Conservation (phyloP, 2,113 vertebrate genomes). For the Tylochromis polylepis region DNA sequence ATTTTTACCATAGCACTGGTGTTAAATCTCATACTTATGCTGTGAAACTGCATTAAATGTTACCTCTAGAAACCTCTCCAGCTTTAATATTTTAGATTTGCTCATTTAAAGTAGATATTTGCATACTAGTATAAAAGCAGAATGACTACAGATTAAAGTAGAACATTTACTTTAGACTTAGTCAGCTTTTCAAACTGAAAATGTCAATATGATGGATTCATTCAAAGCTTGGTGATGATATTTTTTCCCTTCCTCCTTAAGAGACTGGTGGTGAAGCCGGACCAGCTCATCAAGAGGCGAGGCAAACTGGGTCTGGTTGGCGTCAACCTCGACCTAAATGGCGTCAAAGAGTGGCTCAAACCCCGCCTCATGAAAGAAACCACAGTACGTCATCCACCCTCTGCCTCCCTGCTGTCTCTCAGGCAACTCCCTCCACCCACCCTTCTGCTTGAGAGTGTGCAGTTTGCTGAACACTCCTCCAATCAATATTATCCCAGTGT, state of each 20-base stretch:
- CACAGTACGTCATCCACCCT: conserved; percentile 72
- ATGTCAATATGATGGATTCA: background rate
- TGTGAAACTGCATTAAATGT: background rate
- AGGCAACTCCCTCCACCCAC: background rate
- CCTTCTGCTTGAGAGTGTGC: background rate
- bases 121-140: background rate
- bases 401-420: background rate
- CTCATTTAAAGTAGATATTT: background rate
- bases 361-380: conserved; percentile 82
- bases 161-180: background rate
- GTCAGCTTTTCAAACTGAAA: background rate
- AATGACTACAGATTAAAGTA: background rate
- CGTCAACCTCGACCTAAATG: conserved; percentile 85
- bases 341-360: conserved; percentile 89
- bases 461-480: background rate
- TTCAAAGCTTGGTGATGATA: too few relatives aligned
- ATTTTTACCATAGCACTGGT: accelerated
- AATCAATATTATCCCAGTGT: conserved; percentile 9
- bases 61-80: background rate
- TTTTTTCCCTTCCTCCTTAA: conserved; percentile 29
- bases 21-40: background rate
- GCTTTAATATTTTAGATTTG: background rate
- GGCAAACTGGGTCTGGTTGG: conserved; percentile 95
- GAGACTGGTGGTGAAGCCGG: conserved; percentile 94
- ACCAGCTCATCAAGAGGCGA: conserved; percentile 95